These are phyloP conservation scores for Eubasilissa regina DNA, from an alignment of 1,140 invertebrate genomes.

Conservation along the genomic window DNA sequence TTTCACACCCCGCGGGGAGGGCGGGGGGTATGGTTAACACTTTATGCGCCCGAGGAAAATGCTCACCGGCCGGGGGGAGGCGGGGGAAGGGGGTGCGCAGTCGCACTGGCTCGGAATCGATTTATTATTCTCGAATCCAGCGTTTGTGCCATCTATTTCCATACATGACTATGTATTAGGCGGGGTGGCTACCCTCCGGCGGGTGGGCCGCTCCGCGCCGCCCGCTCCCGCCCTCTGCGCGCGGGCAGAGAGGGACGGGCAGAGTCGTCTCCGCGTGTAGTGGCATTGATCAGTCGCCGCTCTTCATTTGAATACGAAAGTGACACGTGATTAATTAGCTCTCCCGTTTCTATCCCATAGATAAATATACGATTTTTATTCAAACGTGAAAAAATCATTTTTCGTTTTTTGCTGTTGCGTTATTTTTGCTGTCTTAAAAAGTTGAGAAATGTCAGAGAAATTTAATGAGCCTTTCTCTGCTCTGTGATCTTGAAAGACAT, in stretches of 20 bases:
- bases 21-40: conserved; percentile 50
- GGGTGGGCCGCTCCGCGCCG: conserved; percentile 45
- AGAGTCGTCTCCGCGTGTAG: conserved; percentile 16
- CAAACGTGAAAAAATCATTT: neutral
- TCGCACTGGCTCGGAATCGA: conserved; percentile 55
- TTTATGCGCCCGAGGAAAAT: conserved; percentile 51
- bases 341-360: neutral
- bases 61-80: conserved; percentile 23
- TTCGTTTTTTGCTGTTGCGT: neutral
- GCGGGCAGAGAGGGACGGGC: neutral
- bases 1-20: conserved; percentile 47
- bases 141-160: conserved; percentile 61
- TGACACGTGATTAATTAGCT: conserved; percentile 36
- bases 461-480: neutral
- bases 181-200: conserved; percentile 42
- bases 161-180: conserved; percentile 61
- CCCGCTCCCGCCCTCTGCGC: conserved; percentile 19
- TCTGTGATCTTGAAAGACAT: too few relatives aligned
- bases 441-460: neutral
- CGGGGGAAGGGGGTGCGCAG: conserved; percentile 47
- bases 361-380: neutral
- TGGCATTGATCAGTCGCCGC: conserved; percentile 38
- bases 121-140: conserved; percentile 61
- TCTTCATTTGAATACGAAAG: conserved; percentile 36
- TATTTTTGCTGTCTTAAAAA: neutral